Evolutionary conservation across 2,113 vertebrate genomes (phyloP).

Genomic region (Psettodes erumei): DNA sequence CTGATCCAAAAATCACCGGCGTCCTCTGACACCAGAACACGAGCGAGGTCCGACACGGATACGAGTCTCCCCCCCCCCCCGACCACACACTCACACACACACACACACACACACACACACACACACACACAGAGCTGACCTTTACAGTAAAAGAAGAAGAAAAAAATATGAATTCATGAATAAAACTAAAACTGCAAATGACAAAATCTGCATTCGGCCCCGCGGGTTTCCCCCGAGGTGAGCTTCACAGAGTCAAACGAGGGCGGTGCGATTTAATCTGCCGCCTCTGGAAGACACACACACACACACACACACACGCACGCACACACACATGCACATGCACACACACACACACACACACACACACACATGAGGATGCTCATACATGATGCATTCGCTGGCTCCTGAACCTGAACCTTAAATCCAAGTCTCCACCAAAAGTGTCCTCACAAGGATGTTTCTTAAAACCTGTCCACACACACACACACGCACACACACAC

Average conservation of each 20-base stretch:
- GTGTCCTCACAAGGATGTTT: no score
- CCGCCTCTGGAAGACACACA: conserved; percentile 35
- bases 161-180: conserved; percentile 76
- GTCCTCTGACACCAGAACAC: neutral
- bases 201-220: conserved; percentile 79
- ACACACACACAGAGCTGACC: conserved; percentile 62
- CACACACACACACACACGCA: neutral
- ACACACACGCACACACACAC: no score
- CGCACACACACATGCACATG: conserved; percentile 2
- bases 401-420: no score
- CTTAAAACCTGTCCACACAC: no score
- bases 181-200: conserved; percentile 77
- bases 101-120: conserved; percentile 21
- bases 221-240: conserved; percentile 58
- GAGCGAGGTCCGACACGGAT: neutral
- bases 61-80: no score
- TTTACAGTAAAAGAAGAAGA: conserved; percentile 75
- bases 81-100: no score
- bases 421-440: no score
- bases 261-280: conserved; percentile 70
- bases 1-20: no score
- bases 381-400: no score
- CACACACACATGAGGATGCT: no score
- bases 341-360: neutral
- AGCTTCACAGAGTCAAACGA: conserved; percentile 73